phyloP scores from a whole-genome alignment of 2,797 vertebrate species.

The Sebastes steindachneri region DNA sequence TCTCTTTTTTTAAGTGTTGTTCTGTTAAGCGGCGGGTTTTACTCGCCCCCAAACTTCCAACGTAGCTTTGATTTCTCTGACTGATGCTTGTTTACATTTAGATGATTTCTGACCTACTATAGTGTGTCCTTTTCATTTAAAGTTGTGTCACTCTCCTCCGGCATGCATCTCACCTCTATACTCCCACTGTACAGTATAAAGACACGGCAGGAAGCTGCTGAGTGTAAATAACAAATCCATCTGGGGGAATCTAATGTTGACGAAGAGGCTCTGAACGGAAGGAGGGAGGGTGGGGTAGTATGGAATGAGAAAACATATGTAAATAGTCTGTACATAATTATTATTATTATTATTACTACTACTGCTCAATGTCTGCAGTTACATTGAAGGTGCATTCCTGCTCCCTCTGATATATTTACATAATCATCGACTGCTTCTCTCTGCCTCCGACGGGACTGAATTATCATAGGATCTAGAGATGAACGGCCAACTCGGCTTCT shows the following conservation, averaged over 20 bases:
- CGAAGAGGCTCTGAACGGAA: conserved; percentile 23
- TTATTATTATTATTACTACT: conserved; percentile 32
- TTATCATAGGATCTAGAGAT: conserved; percentile 82
- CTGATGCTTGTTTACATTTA: conserved; percentile 72
- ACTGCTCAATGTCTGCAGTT: conserved; percentile 79
- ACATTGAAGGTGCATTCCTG: conserved; percentile 75
- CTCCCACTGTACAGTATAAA: conserved; percentile 78
- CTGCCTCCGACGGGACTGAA: conserved; percentile 81
- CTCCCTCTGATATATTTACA: conserved; percentile 79
- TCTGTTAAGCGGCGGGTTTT: conserved; percentile 22
- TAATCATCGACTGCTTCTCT: conserved; percentile 71
- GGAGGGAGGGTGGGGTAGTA: conserved; percentile 55
- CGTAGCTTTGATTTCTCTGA: conserved; percentile 41
- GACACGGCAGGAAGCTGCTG: conserved; percentile 77
- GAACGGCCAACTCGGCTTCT: conserved; percentile 73
- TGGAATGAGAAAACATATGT: conserved; percentile 74
- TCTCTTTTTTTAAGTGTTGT: conserved; percentile 21
- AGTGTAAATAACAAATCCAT: conserved; percentile 80
- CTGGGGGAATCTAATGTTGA: conserved; percentile 46
- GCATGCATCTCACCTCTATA: conserved; percentile 84
- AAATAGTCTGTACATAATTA: conserved; percentile 87
- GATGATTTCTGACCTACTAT: conserved; percentile 77
- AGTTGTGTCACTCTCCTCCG: conserved; percentile 79
- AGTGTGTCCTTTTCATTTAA: conserved; percentile 70
- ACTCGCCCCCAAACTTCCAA: conserved; percentile 18